phyloP scores from a whole-genome alignment of 2,113 vertebrate genomes.

The Cryptotis parvus region DNA sequence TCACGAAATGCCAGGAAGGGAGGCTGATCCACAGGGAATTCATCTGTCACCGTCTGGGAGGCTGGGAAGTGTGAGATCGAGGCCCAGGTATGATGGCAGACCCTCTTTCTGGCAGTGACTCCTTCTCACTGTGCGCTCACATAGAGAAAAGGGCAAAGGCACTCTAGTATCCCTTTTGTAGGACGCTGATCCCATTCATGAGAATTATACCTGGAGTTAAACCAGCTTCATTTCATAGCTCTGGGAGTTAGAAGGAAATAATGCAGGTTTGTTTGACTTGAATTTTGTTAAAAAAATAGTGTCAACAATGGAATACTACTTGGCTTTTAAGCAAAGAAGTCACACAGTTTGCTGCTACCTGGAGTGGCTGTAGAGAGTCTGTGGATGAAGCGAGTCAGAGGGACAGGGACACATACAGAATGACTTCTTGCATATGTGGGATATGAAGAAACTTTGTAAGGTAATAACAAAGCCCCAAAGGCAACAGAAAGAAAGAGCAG shows the following conservation, averaged over 20 bases:
- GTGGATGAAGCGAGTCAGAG: too few relatives aligned
- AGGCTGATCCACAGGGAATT: neutral
- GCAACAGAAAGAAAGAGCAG: too few relatives aligned
- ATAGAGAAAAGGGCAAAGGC: neutral
- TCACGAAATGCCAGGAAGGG: neutral
- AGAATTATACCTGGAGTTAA: neutral
- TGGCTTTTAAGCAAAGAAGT: too few relatives aligned
- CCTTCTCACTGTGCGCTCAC: neutral
- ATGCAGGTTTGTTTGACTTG: constrained; percentile 18
- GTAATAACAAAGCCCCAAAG: too few relatives aligned
- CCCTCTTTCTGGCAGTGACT: neutral
- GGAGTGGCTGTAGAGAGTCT: too few relatives aligned
- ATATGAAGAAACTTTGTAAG: too few relatives aligned
- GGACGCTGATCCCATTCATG: neutral
- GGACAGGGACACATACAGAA: too few relatives aligned
- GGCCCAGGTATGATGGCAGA: neutral
- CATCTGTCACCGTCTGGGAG: neutral
- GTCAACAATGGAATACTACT: too few relatives aligned
- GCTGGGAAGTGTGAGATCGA: neutral
- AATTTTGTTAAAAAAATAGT: neutral
- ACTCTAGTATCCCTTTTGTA: neutral
- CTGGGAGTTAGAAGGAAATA: neutral
- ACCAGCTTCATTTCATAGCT: neutral
- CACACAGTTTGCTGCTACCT: too few relatives aligned
- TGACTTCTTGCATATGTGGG: too few relatives aligned